Evolutionary conservation across 2,888 invertebrate genomes (phyloP), one percentile per base, ranked within the genome.

Genomic region (Ennomos quercinarius): DNA sequence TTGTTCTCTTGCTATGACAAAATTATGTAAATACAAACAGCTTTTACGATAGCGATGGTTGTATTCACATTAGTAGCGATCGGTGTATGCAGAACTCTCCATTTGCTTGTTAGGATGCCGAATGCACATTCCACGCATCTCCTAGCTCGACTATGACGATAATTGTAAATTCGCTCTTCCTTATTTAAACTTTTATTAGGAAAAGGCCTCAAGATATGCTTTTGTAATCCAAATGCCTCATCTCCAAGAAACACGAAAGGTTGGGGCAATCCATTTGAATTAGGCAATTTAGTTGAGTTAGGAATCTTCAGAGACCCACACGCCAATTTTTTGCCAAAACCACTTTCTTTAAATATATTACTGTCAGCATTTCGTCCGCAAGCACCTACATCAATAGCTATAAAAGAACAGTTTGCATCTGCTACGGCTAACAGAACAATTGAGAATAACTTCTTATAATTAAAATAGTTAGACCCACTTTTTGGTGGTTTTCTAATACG

Each of bases 101-200:
- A 70, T 55, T 66, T 69, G 35, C 45, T 62, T 44, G 63, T 47
- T 50, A 70, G 45, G 13, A 71, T 67, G 27, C 64, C 67, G 50
- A 71, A 71, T 13, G 69, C 60, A 61, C 63, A 62, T 61, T 69
- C 67, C n/a, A 67, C 61, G 17, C 37, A 48, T 50, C 57, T 52
- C 44, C 64, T 55, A 39, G 59, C 65, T 12, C 62, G 54, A 38
- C 50, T 48, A 39, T 49, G 54, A 42, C 61, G 56, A 57, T 54
- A 62, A 51, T 65, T 65, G 44, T 44, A 62, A 42, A 51, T 56
- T 50, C 53, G 45, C 44, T 58, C 38, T 52, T 54, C 48, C 38
- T 37, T 45, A 40, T 43, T 47, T 45, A 53, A 47, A 43, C 38
- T 38, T 13, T 40, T 38, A 44, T 48, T 42, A 38, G 48, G 50